Evolutionary conservation across 2,113 vertebrate species (phyloP), one percentile per base, ranked within the genome.

Genomic region (Scartelaos histophorus): DNA sequence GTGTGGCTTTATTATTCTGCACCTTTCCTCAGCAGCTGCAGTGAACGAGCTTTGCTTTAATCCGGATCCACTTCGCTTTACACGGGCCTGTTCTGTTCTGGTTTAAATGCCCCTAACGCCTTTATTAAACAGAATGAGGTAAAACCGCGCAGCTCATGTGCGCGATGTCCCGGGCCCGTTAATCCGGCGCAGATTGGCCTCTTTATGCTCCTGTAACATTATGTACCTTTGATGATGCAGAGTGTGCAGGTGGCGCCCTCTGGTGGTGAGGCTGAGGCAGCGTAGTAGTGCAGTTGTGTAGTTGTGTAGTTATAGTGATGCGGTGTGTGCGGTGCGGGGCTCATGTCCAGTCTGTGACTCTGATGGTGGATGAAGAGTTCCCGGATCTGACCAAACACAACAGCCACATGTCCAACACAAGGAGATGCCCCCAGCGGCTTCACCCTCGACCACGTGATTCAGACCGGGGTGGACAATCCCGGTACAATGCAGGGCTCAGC

Each of bases 361-460:
- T 60, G 57, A 60, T 12, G 22, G 24, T 60, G 94, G 94, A 90
- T 0, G 91, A 96, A 1, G 98, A 99, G 90, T 98, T 82, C 82
- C 97, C 97, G 0, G 96, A 99, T 90, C 93, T 99, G 83, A 95
- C 89, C 79, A 25, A 69, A 74, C 98, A 99, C 94, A 98, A 98
- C 94, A 98, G 98, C 84, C 92, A 98, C 79, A 98, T 95, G 94
- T 90, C 93, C 79, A 92, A 92, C 86, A 94, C 75, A 83, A 66
- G 88, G 92, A 93, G 62, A 88, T 94, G 79, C 93, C 0, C 87
- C 93, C 85, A 94, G 38, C 82, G 93, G 94, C 81, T 90, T 94
- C 92, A 93, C 93, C 84, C 61, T 94, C 89, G 93, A 95, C 90
- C 82, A 87, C 84, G 82, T 92, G 90, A 95, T 96, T 93, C 93